Base-by-base conservation (phyloP, 2,888 invertebrate genomes). In the Heteromurus nitidus region DNA sequence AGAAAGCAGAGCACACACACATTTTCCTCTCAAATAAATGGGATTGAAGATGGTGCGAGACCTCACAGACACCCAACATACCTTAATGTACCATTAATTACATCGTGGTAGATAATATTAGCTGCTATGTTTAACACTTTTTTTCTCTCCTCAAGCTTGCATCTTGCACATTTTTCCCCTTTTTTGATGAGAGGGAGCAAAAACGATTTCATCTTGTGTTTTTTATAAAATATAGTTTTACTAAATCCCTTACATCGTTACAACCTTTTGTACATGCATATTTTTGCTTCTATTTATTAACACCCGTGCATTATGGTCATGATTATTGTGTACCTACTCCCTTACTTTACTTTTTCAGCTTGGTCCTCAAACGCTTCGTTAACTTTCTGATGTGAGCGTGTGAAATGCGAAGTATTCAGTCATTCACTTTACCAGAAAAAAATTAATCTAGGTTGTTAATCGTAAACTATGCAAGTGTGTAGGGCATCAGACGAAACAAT, bases 391-490 rank as follows among this genome's bases (percentile, higher is more conserved):
- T 62, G 50, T 36, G 75, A 65, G 60, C 60, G 77, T 65, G 68
- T 68, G 68, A 60, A 69, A 77, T 64, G 24, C 20, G 13, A 20
- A 28, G 28, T 11, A 65, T 36, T 55, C 20, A 26, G 11, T 26
- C 18, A 62, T 16, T 64, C 64, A 28, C 44, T 53, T 64, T 62
- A 26, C 28, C 53, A 67, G 67, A 67, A 75, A 68, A 55, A 64
- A 73, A 80, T 80, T 80, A 80, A 80, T 80, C 73, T 80, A 31
- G 80, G 80, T 73, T 67, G 80, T 80, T 80, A 80, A 80, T 80
- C 80, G 73, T 73, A 73, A 80, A 80, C 36, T 64, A 64, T 55
- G 50, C 24, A 58, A 31, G 53, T 79, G 60, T 80, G 64, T 11
- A 55, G 69, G 53, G 30, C 67, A 67, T 44, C 11, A 7, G 3